phyloP scores from a whole-genome alignment of 2,113 vertebrate genomes.

The Heterocephalus glaber region DNA sequence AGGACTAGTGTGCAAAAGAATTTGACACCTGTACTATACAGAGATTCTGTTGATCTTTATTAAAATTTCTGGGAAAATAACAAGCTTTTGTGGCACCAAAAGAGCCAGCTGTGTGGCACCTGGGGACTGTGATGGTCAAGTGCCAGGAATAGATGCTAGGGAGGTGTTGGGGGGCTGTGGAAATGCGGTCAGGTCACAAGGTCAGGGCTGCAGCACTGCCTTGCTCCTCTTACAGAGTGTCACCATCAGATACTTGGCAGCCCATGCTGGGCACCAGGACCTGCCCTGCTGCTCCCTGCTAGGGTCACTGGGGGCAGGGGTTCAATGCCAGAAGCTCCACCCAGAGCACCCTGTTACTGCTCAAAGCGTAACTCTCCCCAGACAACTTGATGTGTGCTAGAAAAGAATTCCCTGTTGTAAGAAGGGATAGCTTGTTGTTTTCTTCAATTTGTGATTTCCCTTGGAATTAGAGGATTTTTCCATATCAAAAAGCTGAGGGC shows the following conservation, averaged over 20 bases:
- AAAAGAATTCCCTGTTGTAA: not conserved
- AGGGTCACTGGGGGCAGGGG: not conserved
- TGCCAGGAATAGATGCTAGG: not conserved
- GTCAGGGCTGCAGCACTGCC: no score
- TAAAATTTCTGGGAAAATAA: not conserved
- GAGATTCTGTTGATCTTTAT: not conserved
- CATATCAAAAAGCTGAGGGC: not conserved
- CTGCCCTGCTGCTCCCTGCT: no score
- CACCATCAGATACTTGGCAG: not conserved
- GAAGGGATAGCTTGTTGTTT: not conserved
- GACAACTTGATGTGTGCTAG: no score
- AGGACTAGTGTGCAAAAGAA: not conserved
- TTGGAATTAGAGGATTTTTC: not conserved
- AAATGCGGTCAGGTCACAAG: accelerated
- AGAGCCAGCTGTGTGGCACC: no score
- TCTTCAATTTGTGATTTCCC: not conserved
- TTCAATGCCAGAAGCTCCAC: not conserved
- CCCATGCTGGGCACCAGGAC: not conserved
- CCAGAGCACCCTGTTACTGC: not conserved
- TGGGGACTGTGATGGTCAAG: not conserved
- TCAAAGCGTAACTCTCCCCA: not conserved
- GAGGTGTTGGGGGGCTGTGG: not conserved
- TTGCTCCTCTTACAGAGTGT: accelerated
- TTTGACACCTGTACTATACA: not conserved
- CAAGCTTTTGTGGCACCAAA: not conserved